Conservation (phyloP, 2,113 vertebrate species). For the zebrafish (Danio rerio) region GRCz12tu NC_133182.1:24210501-24211000, state of each 20-base stretch:
- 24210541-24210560: no score
- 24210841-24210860: constrained; percentile 86
- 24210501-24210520: no score
- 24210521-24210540: no score
- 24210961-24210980: constrained; percentile 67
- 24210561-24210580: no score
- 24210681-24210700: background rate
- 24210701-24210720: background rate
- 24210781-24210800: background rate
- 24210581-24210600: no score
- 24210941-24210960: constrained; percentile 91
- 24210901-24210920: constrained; percentile 91
- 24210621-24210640: no score
- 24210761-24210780: background rate
- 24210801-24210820: constrained; percentile 87
- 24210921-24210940: constrained; percentile 94
- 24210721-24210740: background rate
- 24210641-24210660: no score
- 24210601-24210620: no score
- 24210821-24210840: constrained; percentile 85
- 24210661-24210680: background rate
- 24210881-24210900: constrained; percentile 93
- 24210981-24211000: background rate
- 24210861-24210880: constrained; percentile 91
- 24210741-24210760: background rate